A percentile compares a stretch with the other conserved stretches of the same genome.
These are phyloP conservation scores for Erebia ligea DNA, from an alignment of 2,888 invertebrate species.

Conservation along the genomic window DNA sequence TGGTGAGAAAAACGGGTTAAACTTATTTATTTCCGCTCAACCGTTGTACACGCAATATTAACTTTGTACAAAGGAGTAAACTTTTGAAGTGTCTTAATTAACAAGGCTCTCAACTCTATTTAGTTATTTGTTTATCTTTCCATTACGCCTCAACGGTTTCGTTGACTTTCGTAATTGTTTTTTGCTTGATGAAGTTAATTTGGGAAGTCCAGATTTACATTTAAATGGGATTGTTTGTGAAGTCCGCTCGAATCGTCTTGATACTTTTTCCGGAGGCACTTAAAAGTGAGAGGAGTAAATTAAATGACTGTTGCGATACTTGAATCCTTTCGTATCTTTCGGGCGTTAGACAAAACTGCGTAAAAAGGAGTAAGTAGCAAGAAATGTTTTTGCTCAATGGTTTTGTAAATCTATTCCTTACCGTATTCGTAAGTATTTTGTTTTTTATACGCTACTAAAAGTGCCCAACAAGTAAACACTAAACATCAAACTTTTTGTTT, in stretches of 20 bases:
- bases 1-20: not conserved
- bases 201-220: constrained; percentile 26
- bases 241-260: constrained; percentile 20
- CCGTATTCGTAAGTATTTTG: too few species aligned
- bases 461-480: not conserved
- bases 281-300: constrained; percentile 17
- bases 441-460: too few species aligned
- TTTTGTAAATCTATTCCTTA: not conserved
- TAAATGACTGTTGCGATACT: constrained; percentile 19
- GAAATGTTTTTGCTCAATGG: not conserved
- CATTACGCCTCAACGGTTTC: constrained; percentile 22
- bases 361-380: not conserved
- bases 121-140: constrained; percentile 25
- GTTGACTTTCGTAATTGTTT: constrained; percentile 28
- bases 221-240: constrained; percentile 27
- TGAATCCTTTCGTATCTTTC: constrained; percentile 5
- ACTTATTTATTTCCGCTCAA: not conserved
- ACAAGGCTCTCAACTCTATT: constrained; percentile 21
- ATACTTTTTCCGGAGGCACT: constrained; percentile 16
- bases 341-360: not conserved
- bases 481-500: not conserved
- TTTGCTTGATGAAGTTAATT: constrained; percentile 28
- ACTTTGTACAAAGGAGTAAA: constrained; percentile 16
- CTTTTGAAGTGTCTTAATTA: constrained; percentile 22
- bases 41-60: constrained; percentile 12